These are phyloP conservation scores for Leucoraja erinaceus DNA, from an alignment of 2,113 vertebrate genomes.

Conservation along the genomic window DNA sequence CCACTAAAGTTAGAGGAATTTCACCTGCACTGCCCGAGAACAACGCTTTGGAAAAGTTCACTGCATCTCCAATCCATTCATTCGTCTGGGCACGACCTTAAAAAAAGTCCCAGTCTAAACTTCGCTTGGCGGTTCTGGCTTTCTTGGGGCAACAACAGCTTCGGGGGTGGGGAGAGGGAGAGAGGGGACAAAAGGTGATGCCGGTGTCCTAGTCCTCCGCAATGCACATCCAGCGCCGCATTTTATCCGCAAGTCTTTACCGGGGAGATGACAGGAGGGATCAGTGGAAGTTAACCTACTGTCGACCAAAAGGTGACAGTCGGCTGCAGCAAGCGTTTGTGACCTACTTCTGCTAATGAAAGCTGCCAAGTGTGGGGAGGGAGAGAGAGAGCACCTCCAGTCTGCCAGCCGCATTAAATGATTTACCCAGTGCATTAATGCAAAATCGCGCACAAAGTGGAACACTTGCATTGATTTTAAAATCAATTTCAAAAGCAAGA, in stretches of 20 bases:
- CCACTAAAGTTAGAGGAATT: background rate
- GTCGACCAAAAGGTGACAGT: background rate
- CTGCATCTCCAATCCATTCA: background rate
- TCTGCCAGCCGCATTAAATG: background rate
- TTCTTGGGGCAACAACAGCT: background rate
- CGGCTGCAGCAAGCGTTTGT: background rate
- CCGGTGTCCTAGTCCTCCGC: background rate
- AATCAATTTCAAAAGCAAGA: constrained; percentile 2
- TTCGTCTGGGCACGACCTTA: background rate
- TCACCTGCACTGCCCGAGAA: background rate
- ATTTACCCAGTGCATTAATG: constrained; percentile 27
- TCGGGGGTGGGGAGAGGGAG: too few species aligned
- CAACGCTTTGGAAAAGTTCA: background rate
- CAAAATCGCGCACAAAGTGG: background rate
- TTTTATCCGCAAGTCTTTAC: background rate
- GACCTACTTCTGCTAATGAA: constrained; percentile 32
- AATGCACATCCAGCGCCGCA: background rate
- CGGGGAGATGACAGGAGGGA: background rate
- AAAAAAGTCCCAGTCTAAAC: background rate
- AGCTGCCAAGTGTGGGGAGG: background rate
- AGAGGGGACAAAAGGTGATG: too few species aligned
- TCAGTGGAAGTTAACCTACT: background rate
- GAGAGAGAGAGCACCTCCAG: background rate
- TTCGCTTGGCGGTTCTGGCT: background rate
- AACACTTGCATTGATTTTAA: background rate